Conservation (phyloP, 2,797 vertebrate species). For the Pangasius djambal region DNA sequence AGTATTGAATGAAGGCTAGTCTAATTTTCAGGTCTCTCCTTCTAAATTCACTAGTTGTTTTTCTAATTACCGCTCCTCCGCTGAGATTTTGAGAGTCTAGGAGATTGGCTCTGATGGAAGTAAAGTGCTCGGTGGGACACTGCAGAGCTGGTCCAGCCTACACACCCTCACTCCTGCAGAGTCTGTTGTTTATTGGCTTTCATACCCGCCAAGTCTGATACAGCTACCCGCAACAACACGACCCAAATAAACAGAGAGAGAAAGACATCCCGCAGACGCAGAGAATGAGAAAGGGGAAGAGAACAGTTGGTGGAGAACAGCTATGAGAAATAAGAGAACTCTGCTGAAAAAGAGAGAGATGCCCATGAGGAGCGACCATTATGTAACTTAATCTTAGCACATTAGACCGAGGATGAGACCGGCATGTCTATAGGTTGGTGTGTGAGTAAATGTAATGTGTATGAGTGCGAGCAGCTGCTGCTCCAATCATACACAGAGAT, state of each 20-base stretch:
- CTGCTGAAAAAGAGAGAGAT: slow-evolving; percentile 25
- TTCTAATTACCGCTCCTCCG: neutral
- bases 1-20: neutral
- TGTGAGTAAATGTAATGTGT: slow-evolving; percentile 51
- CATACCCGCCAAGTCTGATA: slow-evolving; percentile 33
- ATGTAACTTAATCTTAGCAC: slow-evolving; percentile 71
- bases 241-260: slow-evolving; percentile 31
- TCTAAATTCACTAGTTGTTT: slow-evolving; percentile 11
- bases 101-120: slow-evolving; percentile 28
- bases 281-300: slow-evolving; percentile 33
- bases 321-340: slow-evolving; percentile 52
- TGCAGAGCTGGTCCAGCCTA: slow-evolving; percentile 30
- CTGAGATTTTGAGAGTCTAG: slow-evolving; percentile 2
- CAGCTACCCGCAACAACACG: slow-evolving; percentile 33
- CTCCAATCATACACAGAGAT: slow-evolving; percentile 46
- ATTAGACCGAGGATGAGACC: slow-evolving; percentile 67
- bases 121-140: slow-evolving; percentile 27
- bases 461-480: slow-evolving; percentile 72
- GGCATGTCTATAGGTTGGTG: slow-evolving; percentile 57
- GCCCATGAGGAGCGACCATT: slow-evolving; percentile 64
- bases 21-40: slow-evolving; percentile 1
- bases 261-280: slow-evolving; percentile 22
- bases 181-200: slow-evolving; percentile 43
- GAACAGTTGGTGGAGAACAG: slow-evolving; percentile 59
- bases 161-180: slow-evolving; percentile 40